Evolutionary conservation across 1,140 invertebrate species (phyloP), one percentile per base, ranked within the genome.

Genomic region (Bombyx mandarina): DNA sequence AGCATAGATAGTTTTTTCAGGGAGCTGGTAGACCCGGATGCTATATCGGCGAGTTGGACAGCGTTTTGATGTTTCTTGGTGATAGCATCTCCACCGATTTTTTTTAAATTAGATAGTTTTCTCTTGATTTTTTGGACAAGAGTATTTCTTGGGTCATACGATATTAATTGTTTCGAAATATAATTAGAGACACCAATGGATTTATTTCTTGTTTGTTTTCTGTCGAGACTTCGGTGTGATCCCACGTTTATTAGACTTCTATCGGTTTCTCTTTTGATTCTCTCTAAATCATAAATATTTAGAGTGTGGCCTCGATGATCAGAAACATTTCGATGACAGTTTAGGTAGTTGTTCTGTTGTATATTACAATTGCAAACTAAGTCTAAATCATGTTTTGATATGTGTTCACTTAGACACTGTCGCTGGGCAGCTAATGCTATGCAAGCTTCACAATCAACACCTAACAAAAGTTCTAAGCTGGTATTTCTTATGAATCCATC

Each of bases 91-190:
- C 80, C 85, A 18, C 85, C 81, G 10, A 88, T 87, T 65, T 81
- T 88, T 73, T 88, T 88, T 54, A 89, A 77, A 66, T 82, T 87
- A 22, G 86, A 88, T 62, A 89, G 67, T 66, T 89, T 89, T 54
- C 80, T 77, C 74, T 89, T 89, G 63, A 89, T 86, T 66, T 88
- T 89, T 61, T 88, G 83, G 10, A 89, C 80, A 35, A 89, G 68
- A 22, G 82, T 87, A 57, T 79, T 86, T 6, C 79, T 82, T 9
- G 78, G 85, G 50, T 89, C 86, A 56, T 85, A 82, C 2, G 85
- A 84, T 60, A 88, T 83, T 44, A 86, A 71, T 54, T 89, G 85
- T 63, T 86, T 83, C 22, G 88, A 88, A 69, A 88, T 79, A 59
- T 88, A 88, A 59, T 78, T 86, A 6, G 82, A 85, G 22, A 89